Base-by-base conservation (phyloP, 2,797 vertebrate genomes). In the Sparus aurata region DNA sequence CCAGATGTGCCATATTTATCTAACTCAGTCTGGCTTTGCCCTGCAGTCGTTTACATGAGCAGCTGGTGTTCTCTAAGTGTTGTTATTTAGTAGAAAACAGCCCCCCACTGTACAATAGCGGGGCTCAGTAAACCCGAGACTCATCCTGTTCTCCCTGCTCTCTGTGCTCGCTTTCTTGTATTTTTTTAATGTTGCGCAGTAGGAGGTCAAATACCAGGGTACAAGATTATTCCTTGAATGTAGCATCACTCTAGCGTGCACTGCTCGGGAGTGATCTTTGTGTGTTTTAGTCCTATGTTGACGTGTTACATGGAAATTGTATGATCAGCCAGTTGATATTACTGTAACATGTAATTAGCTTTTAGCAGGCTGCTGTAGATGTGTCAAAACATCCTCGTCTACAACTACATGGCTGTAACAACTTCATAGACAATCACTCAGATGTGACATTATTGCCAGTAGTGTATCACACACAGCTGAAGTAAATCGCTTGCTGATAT, bases 1-100 rank as follows among this genome's bases (percentile, higher is more conserved):
- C 75, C 75, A 63, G 60, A 82, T 55, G 76, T 78, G 79, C 76
- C 75, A 78, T 80, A 46, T 72, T 65, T 66, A 15, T 72, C 17
- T 13, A 67, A 43, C 23, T 73, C n/a, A 58, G 22, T 50, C 61
- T 53, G 38, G 66, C 25, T 72, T 38, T 20, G 13, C 10, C 43
- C 71, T 75, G 18, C 5, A 11, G 53, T 60, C 2, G 0, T 34
- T 25, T 34, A 34, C 23, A 59, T 5, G 25, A 75, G 59, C 71
- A 41, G 61, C 73, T 54, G 3, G 71, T 22, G 23, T 43, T 23
- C 67, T 63, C 41, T 50, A 59, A 27, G 22, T 54, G 5, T 53
- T 67, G 17, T 76, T 47, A n/a, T 59, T 47, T 34, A 49, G 45
- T 46, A 45, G 25, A n/a, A 73, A n/a, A 62, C 13, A 12, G 18